These are phyloP conservation scores for Proteles cristata DNA, from an alignment of 2,113 vertebrate genomes.

Conservation along the genomic window DNA sequence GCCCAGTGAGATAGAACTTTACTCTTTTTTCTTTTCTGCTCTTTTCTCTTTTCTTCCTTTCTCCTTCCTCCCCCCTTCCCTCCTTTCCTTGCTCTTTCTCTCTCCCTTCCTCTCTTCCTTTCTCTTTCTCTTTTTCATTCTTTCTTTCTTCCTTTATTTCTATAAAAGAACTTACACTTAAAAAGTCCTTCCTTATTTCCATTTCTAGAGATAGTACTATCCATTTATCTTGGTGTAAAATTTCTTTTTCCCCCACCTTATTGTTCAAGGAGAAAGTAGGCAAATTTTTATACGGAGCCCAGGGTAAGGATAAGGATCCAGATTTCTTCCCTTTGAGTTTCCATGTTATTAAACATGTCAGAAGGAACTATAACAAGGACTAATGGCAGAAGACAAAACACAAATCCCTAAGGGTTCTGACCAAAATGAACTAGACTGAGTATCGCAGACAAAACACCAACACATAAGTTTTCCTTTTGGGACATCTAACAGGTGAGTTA, in stretches of 20 bases:
- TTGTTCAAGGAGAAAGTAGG: background rate
- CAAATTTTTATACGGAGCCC: background rate
- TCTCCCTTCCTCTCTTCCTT: background rate
- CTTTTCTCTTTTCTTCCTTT: background rate
- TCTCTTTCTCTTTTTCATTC: background rate
- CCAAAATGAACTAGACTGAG: background rate
- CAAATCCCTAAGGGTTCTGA: background rate
- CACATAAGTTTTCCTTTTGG: accelerated
- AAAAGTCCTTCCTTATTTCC: background rate
- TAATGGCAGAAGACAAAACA: background rate
- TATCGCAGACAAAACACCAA: background rate
- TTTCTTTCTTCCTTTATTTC: background rate
- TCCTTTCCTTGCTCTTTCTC: too few relatives aligned
- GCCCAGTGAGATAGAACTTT: conserved; percentile 53
- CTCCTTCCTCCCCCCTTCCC: too few relatives aligned
- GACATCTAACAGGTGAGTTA: accelerated
- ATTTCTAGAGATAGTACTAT: background rate
- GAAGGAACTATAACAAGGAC: background rate
- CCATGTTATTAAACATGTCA: background rate
- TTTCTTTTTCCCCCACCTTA: background rate
- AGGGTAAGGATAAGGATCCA: background rate
- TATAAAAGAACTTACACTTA: background rate
- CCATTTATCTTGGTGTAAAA: background rate
- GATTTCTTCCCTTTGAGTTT: background rate
- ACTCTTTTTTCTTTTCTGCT: background rate